phyloP scores from a whole-genome alignment of 2,888 invertebrate species.

The Eupeodes luniger region DNA sequence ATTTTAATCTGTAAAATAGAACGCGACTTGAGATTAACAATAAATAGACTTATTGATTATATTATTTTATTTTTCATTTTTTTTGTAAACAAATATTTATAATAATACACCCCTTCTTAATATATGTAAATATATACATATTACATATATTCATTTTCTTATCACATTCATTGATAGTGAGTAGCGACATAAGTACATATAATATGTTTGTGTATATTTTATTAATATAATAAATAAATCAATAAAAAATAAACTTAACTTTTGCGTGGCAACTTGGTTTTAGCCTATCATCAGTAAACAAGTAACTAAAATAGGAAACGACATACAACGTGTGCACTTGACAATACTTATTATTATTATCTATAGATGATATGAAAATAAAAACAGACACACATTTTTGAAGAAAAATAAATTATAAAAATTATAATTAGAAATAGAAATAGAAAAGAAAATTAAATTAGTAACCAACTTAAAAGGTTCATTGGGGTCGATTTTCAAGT shows the following conservation, averaged over 20 bases:
- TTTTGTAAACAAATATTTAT: constrained; percentile 19
- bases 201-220: not conserved
- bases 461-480: constrained; percentile 12
- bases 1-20: not conserved
- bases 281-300: not conserved
- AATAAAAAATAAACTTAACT: not conserved
- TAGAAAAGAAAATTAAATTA: not conserved
- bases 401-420: no score
- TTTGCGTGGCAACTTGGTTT: constrained; percentile 29
- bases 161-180: not conserved
- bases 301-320: not conserved
- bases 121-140: no score
- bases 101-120: not conserved
- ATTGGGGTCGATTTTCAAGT: constrained; percentile 24
- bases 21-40: not conserved
- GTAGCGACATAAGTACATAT: not conserved
- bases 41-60: constrained; percentile 1
- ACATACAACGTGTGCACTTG: not conserved
- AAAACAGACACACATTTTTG: not conserved
- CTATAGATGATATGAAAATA: not conserved
- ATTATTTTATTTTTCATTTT: not conserved
- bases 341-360: not conserved
- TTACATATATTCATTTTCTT: not conserved
- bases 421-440: no score
- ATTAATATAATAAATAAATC: constrained; percentile 7